These are phyloP conservation scores for Lithobius niger DNA, from an alignment of 1,140 invertebrate genomes.

Conservation along the genomic window DNA sequence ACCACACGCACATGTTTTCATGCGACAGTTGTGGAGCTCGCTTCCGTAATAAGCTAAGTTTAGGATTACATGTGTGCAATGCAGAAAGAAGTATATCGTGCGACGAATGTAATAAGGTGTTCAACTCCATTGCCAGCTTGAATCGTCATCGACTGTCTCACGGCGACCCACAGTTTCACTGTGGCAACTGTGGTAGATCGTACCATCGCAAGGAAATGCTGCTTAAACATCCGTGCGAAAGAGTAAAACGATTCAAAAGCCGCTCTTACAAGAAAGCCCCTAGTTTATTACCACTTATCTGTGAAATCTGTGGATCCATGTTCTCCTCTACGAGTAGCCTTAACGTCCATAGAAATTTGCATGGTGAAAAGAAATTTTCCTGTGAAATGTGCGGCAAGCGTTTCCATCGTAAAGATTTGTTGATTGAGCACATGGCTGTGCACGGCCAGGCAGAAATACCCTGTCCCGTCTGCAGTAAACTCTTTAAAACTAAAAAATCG, in stretches of 20 bases:
- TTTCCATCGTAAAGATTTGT: slow-evolving; percentile 35
- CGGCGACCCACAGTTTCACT: not conserved
- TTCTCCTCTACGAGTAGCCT: slow-evolving; percentile 26
- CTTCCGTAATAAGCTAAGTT: slow-evolving; percentile 26
- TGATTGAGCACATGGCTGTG: slow-evolving; percentile 33
- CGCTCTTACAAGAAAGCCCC: slow-evolving; percentile 10
- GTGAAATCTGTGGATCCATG: slow-evolving; percentile 26
- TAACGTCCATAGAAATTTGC: slow-evolving; percentile 25
- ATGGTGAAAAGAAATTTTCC: slow-evolving; percentile 33
- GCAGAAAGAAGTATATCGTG: slow-evolving; percentile 15
- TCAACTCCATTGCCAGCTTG: slow-evolving; percentile 2
- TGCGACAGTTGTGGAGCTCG: slow-evolving; percentile 30
- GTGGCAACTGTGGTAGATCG: not conserved
- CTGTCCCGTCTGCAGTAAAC: slow-evolving; percentile 34
- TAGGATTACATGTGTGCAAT: slow-evolving; percentile 26
- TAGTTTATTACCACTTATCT: slow-evolving; percentile 16
- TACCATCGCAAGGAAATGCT: slow-evolving; percentile 8
- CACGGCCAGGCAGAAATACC: slow-evolving; percentile 32
- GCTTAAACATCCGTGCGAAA: slow-evolving; percentile 12
- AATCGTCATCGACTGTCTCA: slow-evolving; percentile 3
- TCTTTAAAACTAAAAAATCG: slow-evolving; percentile 37
- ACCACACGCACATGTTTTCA: slow-evolving; percentile 31
- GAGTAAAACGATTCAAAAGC: slow-evolving; percentile 12
- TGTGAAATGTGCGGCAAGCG: slow-evolving; percentile 35
- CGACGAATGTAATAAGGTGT: slow-evolving; percentile 20